Percentiles rank a stretch among this genome's conserved stretches.
Conservation (phyloP, 2,113 vertebrate genomes). For the Ivindomyrus marchei region DNA sequence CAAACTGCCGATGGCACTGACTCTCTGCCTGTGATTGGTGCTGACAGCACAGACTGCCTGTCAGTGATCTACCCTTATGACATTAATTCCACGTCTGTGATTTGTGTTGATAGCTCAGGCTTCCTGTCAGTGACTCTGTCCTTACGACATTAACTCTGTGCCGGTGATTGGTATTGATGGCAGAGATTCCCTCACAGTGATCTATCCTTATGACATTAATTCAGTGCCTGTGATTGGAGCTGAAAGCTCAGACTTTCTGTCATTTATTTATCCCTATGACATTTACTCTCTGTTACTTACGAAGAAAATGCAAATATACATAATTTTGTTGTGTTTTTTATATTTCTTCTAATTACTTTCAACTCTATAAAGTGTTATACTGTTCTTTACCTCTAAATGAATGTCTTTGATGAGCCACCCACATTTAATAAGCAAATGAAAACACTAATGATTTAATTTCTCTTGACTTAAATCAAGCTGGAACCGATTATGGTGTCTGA, state of each 20-base stretch:
- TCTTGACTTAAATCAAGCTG: background rate
- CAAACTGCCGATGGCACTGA: background rate
- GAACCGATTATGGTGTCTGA: background rate
- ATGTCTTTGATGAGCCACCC: background rate
- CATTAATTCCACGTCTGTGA: background rate
- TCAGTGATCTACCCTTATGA: background rate
- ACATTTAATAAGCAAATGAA: background rate
- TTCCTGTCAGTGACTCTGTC: background rate
- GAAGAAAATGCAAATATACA: background rate
- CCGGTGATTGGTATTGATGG: background rate
- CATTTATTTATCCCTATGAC: background rate
- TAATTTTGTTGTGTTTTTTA: background rate
- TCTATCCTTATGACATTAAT: background rate
- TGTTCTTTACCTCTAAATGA: background rate
- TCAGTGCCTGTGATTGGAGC: background rate
- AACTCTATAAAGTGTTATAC: background rate
- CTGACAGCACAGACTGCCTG: background rate
- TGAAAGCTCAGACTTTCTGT: background rate
- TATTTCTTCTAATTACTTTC: background rate
- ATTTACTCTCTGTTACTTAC: background rate
- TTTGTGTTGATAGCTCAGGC: background rate
- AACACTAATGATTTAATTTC: constrained; percentile 1
- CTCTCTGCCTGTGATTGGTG: background rate
- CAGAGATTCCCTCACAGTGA: background rate
- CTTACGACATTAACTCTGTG: background rate